Percentiles rank a stretch among this genome's conserved stretches.
Evolutionary conservation across 2,888 invertebrate species (phyloP).

Genomic region (Ophion ellenae): DNA sequence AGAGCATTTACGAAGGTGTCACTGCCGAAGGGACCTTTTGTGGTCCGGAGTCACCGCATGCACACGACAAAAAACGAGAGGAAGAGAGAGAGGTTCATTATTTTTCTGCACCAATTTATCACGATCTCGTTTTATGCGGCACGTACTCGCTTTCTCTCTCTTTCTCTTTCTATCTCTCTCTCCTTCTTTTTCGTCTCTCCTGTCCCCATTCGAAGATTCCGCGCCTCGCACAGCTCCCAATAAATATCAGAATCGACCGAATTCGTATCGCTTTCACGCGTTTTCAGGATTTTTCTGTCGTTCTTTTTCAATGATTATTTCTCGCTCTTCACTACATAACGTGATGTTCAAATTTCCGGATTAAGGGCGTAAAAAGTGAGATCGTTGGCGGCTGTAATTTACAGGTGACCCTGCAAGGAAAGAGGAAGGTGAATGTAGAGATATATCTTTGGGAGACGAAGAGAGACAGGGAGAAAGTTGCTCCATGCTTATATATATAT

Average conservation of each 20-base stretch:
- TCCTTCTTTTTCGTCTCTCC: not conserved
- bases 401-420: slow-evolving; percentile 15
- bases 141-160: slow-evolving; percentile 20
- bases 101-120: slow-evolving; percentile 52
- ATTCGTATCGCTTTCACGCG: not conserved
- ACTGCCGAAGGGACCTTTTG: slow-evolving; percentile 3
- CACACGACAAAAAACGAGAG: not conserved
- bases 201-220: slow-evolving; percentile 23
- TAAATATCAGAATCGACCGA: not conserved
- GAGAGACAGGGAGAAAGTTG: slow-evolving; percentile 60
- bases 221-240: not conserved
- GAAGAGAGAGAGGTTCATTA: slow-evolving; percentile 27
- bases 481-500: slow-evolving; percentile 28
- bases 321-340: not conserved
- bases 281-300: not conserved
- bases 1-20: slow-evolving; percentile 4
- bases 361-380: not conserved
- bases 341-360: not conserved
- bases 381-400: slow-evolving; percentile 13
- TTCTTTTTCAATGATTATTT: not conserved
- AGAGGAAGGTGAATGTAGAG: slow-evolving; percentile 10
- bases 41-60: not conserved
- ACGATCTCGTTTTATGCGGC: slow-evolving; percentile 46
- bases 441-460: slow-evolving; percentile 5
- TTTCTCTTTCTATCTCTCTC: not conserved